Evolutionary conservation across 1,140 invertebrate species (phyloP).

Genomic region (Heliconius nattereri): DNA sequence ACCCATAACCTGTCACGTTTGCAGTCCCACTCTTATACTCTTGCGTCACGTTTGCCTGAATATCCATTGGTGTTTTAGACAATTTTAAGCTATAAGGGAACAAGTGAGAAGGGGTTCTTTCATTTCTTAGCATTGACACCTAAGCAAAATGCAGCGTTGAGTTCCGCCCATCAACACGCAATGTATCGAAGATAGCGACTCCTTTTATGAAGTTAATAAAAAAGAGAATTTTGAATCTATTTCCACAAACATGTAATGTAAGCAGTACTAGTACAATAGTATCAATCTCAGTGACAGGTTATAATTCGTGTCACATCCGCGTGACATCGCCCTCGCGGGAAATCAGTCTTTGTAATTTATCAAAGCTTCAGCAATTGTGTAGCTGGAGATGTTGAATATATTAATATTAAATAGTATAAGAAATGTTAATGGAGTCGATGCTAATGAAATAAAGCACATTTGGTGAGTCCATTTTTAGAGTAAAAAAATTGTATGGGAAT

Average conservation of each 20-base stretch:
- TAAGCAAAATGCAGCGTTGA: too few relatives aligned
- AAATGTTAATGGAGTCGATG: background rate
- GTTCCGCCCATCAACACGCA: too few relatives aligned
- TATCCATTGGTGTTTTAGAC: background rate
- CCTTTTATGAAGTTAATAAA: too few relatives aligned
- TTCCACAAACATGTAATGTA: background rate
- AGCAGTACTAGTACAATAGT: background rate
- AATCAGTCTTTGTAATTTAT: slow-evolving; percentile 5
- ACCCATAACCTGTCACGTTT: too few relatives aligned
- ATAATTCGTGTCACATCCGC: slow-evolving; percentile 5
- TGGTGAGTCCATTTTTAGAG: background rate
- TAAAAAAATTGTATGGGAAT: too few relatives aligned
- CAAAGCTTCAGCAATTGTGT: background rate
- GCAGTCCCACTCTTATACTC: too few relatives aligned
- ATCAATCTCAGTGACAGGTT: background rate
- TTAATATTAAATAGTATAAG: background rate
- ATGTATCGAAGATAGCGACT: too few relatives aligned
- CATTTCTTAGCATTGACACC: too few relatives aligned
- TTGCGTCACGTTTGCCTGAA: too few relatives aligned
- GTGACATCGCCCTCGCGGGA: slow-evolving; percentile 1
- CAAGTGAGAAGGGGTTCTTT: background rate
- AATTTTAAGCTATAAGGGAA: background rate
- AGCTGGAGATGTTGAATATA: background rate
- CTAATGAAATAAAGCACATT: background rate
- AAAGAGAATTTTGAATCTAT: background rate